Evolutionary conservation across 2,797 vertebrate species (phyloP).

Genomic region (Platyrinchus mystaceus): DNA sequence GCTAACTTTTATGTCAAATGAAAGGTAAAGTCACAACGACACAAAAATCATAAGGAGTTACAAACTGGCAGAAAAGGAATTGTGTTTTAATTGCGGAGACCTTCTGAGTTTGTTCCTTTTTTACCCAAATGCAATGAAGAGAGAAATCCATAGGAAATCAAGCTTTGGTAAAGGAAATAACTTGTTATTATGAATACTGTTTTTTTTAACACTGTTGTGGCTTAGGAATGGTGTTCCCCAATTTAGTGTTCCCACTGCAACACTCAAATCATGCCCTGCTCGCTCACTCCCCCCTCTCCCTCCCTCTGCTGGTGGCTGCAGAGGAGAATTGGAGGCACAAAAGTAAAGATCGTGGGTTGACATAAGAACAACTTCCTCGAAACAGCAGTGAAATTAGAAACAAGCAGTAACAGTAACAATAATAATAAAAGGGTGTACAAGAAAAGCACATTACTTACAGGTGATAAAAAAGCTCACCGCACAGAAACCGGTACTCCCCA

Average conservation of each 20-base stretch:
- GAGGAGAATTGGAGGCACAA: neutral
- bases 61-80: neutral
- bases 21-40: neutral
- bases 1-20: neutral
- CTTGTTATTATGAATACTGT: neutral
- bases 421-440: neutral
- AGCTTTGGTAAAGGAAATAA: neutral
- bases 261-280: neutral
- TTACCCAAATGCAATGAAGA: neutral
- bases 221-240: neutral
- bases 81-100: neutral
- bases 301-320: neutral
- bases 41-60: neutral
- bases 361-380: neutral
- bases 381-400: neutral
- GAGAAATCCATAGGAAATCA: neutral
- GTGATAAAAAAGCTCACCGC: no score
- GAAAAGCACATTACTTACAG: neutral
- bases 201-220: neutral
- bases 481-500: neutral
- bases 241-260: neutral
- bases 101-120: neutral
- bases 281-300: neutral
- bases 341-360: neutral
- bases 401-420: neutral